Evolutionary conservation across 2,888 invertebrate species (phyloP).

Genomic region (Lepidonotus clava): DNA sequence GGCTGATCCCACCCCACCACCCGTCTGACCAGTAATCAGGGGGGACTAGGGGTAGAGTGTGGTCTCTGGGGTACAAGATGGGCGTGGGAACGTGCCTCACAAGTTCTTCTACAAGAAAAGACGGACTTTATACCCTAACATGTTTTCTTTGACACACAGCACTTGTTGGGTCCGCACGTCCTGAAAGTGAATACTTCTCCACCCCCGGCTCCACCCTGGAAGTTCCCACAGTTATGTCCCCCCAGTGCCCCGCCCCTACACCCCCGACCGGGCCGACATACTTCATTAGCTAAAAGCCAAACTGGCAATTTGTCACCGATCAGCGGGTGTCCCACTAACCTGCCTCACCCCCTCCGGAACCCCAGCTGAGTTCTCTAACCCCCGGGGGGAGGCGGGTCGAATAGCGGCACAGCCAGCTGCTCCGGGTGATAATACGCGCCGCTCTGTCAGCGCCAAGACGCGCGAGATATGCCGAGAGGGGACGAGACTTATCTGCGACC

Average conservation of each 20-base stretch:
- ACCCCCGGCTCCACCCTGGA: too few species aligned
- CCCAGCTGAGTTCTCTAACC: not conserved
- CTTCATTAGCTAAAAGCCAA: constrained; percentile 45
- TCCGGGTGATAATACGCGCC: constrained; percentile 21
- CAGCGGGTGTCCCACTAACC: constrained; percentile 30
- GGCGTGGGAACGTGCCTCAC: too few species aligned
- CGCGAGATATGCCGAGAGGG: constrained; percentile 11
- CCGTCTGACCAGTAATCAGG: not conserved
- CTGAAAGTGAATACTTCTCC: too few species aligned
- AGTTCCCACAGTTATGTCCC: not conserved
- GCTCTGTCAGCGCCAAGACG: not conserved
- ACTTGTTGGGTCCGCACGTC: too few species aligned
- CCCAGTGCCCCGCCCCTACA: not conserved
- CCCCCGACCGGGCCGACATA: constrained; percentile 18
- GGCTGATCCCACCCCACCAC: not conserved
- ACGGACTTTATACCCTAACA: too few species aligned
- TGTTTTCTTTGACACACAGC: too few species aligned
- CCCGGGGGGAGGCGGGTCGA: not conserved
- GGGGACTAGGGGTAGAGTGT: not conserved
- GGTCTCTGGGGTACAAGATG: not conserved
- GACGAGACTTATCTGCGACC: not conserved
- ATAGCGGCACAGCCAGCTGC: constrained; percentile 11
- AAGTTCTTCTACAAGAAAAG: too few species aligned
- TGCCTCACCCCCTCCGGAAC: not conserved
- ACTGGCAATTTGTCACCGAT: constrained; percentile 30